Evolutionary conservation across 2,797 vertebrate genomes (phyloP).

Genomic region (Remorina albescens): DNA sequence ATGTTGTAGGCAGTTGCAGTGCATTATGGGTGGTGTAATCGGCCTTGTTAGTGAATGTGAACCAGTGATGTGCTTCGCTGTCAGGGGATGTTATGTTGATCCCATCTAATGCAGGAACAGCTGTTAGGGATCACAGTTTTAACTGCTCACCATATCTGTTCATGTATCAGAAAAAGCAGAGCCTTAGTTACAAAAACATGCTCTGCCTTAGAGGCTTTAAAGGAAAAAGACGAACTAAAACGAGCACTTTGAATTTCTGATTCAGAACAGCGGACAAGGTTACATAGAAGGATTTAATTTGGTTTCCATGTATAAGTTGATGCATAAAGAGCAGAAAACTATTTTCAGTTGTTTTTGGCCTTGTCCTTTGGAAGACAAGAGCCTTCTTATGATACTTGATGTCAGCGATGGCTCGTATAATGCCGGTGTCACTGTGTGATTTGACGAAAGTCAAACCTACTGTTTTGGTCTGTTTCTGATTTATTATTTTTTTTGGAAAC

Average conservation of each 20-base stretch:
- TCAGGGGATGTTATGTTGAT: slow-evolving; percentile 79
- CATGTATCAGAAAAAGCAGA: slow-evolving; percentile 71
- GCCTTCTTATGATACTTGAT: not conserved
- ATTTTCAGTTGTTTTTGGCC: slow-evolving; percentile 13
- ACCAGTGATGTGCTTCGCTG: slow-evolving; percentile 51
- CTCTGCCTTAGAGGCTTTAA: slow-evolving; percentile 62
- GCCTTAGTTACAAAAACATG: slow-evolving; percentile 72
- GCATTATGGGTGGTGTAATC: slow-evolving; percentile 55
- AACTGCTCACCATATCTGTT: slow-evolving; percentile 76
- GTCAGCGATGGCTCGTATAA: too few species aligned
- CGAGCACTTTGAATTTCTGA: slow-evolving; percentile 51
- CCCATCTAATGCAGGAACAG: slow-evolving; percentile 81
- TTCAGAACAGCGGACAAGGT: slow-evolving; percentile 47
- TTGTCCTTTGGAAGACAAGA: not conserved
- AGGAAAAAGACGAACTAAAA: slow-evolving; percentile 66
- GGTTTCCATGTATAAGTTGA: slow-evolving; percentile 46
- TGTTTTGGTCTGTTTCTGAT: too few species aligned
- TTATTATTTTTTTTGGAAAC: too few species aligned
- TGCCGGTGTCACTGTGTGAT: too few species aligned
- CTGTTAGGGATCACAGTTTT: slow-evolving; percentile 81
- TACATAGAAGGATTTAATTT: slow-evolving; percentile 34
- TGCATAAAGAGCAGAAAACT: slow-evolving; percentile 35
- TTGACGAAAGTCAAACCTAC: not conserved
- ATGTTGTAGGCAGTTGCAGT: slow-evolving; percentile 28
- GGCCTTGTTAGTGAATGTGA: slow-evolving; percentile 76